phyloP scores from a whole-genome alignment of 2,797 vertebrate species.

The Sebastolobus alascanus region DNA sequence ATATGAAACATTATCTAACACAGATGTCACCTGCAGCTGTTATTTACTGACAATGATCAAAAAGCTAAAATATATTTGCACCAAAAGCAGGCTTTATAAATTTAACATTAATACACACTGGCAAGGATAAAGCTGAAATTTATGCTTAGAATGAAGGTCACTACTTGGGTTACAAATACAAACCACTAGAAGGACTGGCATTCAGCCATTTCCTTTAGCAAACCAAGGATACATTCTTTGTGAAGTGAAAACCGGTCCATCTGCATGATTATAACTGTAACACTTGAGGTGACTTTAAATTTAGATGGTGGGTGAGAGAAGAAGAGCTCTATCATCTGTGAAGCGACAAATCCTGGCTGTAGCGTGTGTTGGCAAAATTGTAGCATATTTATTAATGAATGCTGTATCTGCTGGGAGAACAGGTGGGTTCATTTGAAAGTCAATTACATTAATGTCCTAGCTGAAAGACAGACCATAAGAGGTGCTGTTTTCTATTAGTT shows the following conservation, averaged over 20 bases:
- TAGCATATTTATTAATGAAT: constrained; percentile 35
- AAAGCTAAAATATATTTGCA: constrained; percentile 9
- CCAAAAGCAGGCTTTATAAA: constrained; percentile 8
- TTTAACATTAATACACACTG: constrained; percentile 1
- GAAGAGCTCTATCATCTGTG: constrained; percentile 5
- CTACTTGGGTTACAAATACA: constrained; percentile 14
- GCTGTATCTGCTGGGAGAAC: constrained; percentile 35
- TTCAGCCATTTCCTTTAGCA: not conserved
- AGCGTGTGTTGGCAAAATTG: constrained; percentile 25
- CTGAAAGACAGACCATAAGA: not conserved
- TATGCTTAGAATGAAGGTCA: not conserved
- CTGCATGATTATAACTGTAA: not conserved
- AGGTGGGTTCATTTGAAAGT: constrained; percentile 49
- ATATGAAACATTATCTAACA: constrained; percentile 25
- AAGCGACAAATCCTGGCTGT: constrained; percentile 22
- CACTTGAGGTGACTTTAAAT: constrained; percentile 9
- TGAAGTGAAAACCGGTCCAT: not conserved
- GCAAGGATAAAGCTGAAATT: constrained; percentile 9
- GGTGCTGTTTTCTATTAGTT: constrained; percentile 10
- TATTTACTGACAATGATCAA: constrained; percentile 23
- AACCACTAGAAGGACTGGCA: not conserved
- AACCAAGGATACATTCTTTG: not conserved
- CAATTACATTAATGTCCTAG: constrained; percentile 24
- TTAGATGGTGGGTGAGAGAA: constrained; percentile 8
- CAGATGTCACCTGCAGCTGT: not conserved